These are phyloP conservation scores for Macropus fuliginosus DNA, from an alignment of 2,797 vertebrate genomes.

Conservation along the genomic window DNA sequence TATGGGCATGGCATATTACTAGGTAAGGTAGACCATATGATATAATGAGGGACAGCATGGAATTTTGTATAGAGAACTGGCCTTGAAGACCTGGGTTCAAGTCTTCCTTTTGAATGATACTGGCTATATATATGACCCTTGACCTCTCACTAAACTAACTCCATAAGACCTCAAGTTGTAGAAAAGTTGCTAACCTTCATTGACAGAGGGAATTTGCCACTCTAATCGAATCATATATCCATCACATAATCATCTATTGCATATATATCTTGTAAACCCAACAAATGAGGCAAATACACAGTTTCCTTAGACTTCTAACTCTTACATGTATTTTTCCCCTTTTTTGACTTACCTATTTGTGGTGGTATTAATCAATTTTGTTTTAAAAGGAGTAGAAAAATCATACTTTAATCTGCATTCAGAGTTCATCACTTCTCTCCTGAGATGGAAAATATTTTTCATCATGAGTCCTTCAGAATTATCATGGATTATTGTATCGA, in stretches of 20 bases:
- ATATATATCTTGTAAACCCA: not conserved
- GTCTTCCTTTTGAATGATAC: not conserved
- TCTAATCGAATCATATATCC: not conserved
- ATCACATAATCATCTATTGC: not conserved
- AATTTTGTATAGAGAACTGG: not conserved
- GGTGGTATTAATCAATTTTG: not conserved
- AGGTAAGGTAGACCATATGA: not conserved
- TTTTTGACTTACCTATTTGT: not conserved
- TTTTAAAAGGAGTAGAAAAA: too few species aligned
- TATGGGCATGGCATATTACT: not conserved
- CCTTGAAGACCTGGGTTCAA: not conserved
- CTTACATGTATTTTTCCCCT: not conserved
- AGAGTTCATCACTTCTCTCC: not conserved
- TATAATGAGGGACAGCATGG: not conserved
- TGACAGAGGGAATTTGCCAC: not conserved
- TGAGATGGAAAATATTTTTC: not conserved
- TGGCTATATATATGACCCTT: not conserved
- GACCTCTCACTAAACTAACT: not conserved
- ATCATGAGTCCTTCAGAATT: not conserved
- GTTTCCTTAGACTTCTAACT: not conserved
- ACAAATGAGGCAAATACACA: not conserved
- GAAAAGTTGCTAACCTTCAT: not conserved
- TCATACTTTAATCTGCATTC: not conserved
- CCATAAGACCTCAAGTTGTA: not conserved
- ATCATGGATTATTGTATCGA: not conserved